Evolutionary conservation across 23 tunicate species (phyloP).

Genomic region (Styela clava): DNA sequence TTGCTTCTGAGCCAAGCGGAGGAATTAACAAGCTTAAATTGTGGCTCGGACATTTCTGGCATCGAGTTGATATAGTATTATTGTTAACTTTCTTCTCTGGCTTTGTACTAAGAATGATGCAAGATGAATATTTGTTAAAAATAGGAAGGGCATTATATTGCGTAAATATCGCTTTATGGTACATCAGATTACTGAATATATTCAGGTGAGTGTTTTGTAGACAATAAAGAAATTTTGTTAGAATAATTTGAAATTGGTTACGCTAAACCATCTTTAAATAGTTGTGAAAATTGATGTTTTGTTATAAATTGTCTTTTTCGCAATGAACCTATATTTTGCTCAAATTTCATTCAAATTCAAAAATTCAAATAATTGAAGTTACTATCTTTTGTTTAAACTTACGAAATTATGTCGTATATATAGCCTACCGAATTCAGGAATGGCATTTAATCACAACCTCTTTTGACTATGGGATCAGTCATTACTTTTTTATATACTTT

Average conservation of each 20-base stretch:
- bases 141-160: constrained; percentile 74
- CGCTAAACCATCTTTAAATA: too few relatives aligned
- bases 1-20: constrained; percentile 76
- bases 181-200: constrained; percentile 60
- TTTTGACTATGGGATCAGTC: too few relatives aligned
- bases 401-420: too few relatives aligned
- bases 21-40: constrained; percentile 56
- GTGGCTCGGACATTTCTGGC: constrained; percentile 77
- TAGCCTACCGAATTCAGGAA: too few relatives aligned
- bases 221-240: background rate
- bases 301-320: too few relatives aligned
- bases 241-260: too few relatives aligned
- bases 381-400: too few relatives aligned
- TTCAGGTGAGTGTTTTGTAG: constrained; percentile 79
- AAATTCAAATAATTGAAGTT: too few relatives aligned
- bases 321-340: background rate
- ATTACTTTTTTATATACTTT: too few relatives aligned
- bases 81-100: constrained; percentile 49
- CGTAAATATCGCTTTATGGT: constrained; percentile 82
- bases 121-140: constrained; percentile 30
- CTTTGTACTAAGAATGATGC: constrained; percentile 44
- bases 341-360: too few relatives aligned
- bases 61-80: constrained; percentile 43
- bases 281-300: too few relatives aligned
- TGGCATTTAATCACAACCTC: too few relatives aligned